Evolutionary conservation across 2,888 invertebrate species (phyloP).

Genomic region (Cheiracanthium punctorium): DNA sequence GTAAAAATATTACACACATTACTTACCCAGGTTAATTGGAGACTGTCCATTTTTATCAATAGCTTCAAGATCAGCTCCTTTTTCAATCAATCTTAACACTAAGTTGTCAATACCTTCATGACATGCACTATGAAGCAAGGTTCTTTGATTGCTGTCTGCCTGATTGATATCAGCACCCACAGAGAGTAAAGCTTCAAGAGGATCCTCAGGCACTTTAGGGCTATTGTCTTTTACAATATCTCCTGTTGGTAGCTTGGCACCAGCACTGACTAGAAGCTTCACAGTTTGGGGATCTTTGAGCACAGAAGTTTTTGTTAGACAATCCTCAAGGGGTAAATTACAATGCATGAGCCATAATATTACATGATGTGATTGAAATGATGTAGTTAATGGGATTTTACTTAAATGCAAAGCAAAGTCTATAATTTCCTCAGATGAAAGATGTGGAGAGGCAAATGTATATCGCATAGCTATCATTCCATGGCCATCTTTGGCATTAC

Average conservation of each 20-base stretch:
- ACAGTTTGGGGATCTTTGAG: slow-evolving; percentile 69
- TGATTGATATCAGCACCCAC: slow-evolving; percentile 78
- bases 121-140: slow-evolving; percentile 85
- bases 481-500: slow-evolving; percentile 90
- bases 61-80: slow-evolving; percentile 80
- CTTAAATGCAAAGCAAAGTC: slow-evolving; percentile 78
- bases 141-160: slow-evolving; percentile 81
- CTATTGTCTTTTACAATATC: slow-evolving; percentile 73
- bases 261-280: slow-evolving; percentile 84
- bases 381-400: slow-evolving; percentile 74
- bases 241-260: slow-evolving; percentile 78
- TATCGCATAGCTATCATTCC: slow-evolving; percentile 87
- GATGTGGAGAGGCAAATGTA: slow-evolving; percentile 79
- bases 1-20: background rate
- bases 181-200: slow-evolving; percentile 57
- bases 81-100: slow-evolving; percentile 81
- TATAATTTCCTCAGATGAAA: slow-evolving; percentile 77
- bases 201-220: slow-evolving; percentile 63
- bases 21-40: slow-evolving; percentile 84
- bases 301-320: slow-evolving; percentile 68
- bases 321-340: slow-evolving; percentile 78
- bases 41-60: slow-evolving; percentile 87
- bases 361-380: slow-evolving; percentile 79
- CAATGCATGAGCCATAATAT: slow-evolving; percentile 86
- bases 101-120: slow-evolving; percentile 85